phyloP scores from a whole-genome alignment of 1,140 invertebrate genomes.

The Drosophila sp. region DNA sequence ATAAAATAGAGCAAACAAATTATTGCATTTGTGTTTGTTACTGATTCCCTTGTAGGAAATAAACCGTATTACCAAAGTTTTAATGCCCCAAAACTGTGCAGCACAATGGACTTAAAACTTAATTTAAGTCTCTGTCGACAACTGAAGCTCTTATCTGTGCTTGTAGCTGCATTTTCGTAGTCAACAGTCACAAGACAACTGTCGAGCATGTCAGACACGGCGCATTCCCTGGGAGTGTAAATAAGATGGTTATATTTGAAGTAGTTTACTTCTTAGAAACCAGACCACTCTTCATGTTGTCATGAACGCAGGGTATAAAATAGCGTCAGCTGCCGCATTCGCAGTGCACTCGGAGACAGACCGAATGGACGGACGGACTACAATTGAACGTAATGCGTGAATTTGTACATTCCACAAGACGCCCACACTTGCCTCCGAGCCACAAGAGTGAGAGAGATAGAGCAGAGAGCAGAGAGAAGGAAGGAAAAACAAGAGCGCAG shows the following conservation, averaged over 20 bases:
- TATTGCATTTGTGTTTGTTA: background rate
- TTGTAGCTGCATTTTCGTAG: constrained; percentile 18
- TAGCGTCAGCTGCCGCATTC: background rate
- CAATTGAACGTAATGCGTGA: constrained; percentile 46
- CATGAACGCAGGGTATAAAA: background rate
- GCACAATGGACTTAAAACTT: constrained; percentile 26
- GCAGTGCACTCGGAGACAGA: constrained; percentile 14
- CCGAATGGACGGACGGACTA: constrained; percentile 3
- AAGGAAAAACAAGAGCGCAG: too few relatives aligned
- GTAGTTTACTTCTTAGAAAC: too few relatives aligned
- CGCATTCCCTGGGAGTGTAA: background rate
- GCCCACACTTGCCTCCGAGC: constrained; percentile 8
- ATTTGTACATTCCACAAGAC: constrained; percentile 40
- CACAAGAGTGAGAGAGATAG: background rate
- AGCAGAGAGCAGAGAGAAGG: background rate
- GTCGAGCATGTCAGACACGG: background rate
- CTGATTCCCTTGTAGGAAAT: background rate
- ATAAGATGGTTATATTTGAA: too few relatives aligned
- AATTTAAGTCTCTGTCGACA: constrained; percentile 37
- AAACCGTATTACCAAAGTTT: constrained; percentile 15
- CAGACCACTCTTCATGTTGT: background rate
- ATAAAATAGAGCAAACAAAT: constrained; percentile 8
- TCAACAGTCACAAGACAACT: constrained; percentile 7
- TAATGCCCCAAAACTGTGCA: constrained; percentile 1
- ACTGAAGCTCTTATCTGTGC: constrained; percentile 32